phyloP scores from a whole-genome alignment of 2,113 vertebrate genomes.

The Ivindomyrus marchei region DNA sequence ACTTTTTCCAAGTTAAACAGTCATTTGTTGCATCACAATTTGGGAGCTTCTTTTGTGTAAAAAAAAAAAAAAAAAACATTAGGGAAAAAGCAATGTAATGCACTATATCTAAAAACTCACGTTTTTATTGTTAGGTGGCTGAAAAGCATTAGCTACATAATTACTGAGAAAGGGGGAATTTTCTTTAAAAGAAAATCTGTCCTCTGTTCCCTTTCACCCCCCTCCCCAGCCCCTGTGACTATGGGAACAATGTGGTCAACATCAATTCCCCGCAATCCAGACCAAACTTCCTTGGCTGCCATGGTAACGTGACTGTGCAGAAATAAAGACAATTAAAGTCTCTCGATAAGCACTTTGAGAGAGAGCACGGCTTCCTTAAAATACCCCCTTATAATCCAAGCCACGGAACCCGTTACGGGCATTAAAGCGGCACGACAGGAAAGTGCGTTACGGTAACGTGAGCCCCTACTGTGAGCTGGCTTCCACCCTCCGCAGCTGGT shows the following conservation, averaged over 20 bases:
- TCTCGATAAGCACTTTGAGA: neutral
- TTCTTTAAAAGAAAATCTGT: neutral
- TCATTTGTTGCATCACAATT: neutral
- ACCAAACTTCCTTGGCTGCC: conserved; percentile 9
- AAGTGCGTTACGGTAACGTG: neutral
- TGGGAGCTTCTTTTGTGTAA: neutral
- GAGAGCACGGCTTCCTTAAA: neutral
- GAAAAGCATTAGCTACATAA: neutral
- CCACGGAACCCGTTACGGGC: neutral
- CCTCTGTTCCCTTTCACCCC: neutral
- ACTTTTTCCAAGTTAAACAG: neutral
- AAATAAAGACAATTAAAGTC: neutral
- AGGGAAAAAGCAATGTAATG: neutral
- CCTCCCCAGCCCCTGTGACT: neutral
- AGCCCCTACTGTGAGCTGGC: neutral
- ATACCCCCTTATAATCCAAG: conserved; percentile 52
- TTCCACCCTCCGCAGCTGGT: neutral
- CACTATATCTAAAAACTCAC: neutral
- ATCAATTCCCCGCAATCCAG: conserved; percentile 9
- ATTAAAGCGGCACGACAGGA: neutral
- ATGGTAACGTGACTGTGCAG: neutral
- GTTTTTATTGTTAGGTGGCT: neutral
- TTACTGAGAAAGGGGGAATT: neutral
- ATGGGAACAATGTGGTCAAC: neutral
- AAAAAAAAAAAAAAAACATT: neutral